Conservation (phyloP, 2,113 vertebrate genomes). For the Dipodomys merriami region DNA sequence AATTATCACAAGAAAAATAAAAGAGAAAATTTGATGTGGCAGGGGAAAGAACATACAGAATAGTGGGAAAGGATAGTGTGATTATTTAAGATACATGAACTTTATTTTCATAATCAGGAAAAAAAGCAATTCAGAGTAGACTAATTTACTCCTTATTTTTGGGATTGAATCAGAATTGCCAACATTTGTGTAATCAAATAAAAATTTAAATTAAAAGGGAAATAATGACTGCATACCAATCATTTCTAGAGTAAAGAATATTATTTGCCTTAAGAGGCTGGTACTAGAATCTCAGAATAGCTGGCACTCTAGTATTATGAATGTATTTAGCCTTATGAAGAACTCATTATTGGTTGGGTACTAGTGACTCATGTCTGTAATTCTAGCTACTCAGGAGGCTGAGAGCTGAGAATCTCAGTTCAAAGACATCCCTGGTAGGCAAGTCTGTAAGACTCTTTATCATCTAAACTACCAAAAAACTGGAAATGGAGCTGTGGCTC, state of each 20-base stretch:
- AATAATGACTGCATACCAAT: not conserved
- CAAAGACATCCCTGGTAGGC: no score
- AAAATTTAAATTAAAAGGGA: conserved; percentile 43
- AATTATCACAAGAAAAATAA: conserved; percentile 16
- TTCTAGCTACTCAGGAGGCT: no score
- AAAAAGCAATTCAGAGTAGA: not conserved
- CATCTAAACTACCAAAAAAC: no score
- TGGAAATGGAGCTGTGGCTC: no score
- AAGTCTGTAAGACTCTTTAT: no score
- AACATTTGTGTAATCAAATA: conserved; percentile 40
- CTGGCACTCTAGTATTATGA: not conserved
- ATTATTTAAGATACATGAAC: not conserved
- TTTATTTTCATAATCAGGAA: conserved; percentile 43
- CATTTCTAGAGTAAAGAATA: not conserved
- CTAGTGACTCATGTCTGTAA: no score
- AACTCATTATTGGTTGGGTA: not conserved
- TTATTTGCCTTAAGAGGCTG: not conserved
- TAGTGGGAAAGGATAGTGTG: not conserved
- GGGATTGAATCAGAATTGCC: not conserved
- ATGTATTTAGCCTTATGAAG: not conserved
- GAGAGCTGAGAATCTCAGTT: no score
- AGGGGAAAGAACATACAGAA: not conserved
- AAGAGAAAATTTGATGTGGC: not conserved
- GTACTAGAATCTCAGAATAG: not conserved
- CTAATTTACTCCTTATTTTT: not conserved